These are phyloP conservation scores for Reticulitermes lucifugus DNA, from an alignment of 2,888 invertebrate genomes.

Conservation along the genomic window DNA sequence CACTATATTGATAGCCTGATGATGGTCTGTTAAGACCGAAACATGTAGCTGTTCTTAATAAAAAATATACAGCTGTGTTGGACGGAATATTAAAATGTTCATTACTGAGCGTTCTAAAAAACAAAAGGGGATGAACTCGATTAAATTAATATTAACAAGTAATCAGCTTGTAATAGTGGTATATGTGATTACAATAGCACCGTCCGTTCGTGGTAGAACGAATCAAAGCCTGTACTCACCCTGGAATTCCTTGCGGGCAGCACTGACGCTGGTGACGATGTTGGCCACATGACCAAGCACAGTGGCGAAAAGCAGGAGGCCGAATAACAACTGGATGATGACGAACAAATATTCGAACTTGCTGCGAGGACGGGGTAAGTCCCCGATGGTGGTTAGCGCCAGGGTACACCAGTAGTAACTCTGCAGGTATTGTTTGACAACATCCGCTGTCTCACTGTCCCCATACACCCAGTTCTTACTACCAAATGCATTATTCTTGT, in stretches of 20 bases:
- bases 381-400: constrained; percentile 95
- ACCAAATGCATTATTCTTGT: constrained; percentile 95
- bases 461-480: constrained; percentile 93
- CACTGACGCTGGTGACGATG: constrained; percentile 97
- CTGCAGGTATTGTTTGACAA: constrained; percentile 94
- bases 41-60: no score
- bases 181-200: no score
- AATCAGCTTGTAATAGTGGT: not conserved
- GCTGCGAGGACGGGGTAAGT: constrained; percentile 89
- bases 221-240: constrained; percentile 72
- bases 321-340: constrained; percentile 93
- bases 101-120: not conserved
- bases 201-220: no score
- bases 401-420: constrained; percentile 99
- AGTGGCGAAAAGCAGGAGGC: constrained; percentile 93
- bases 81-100: not conserved
- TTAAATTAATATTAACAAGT: not conserved
- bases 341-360: constrained; percentile 96
- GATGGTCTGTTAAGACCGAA: no score
- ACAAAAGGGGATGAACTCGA: not conserved
- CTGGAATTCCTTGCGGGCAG: constrained; percentile 98
- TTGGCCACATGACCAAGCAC: constrained; percentile 98
- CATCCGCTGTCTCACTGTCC: constrained; percentile 87
- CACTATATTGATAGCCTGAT: no score
- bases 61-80: not conserved